Conservation (phyloP, 1,140 invertebrate species). For the Drosophila mauritiana region DNA sequence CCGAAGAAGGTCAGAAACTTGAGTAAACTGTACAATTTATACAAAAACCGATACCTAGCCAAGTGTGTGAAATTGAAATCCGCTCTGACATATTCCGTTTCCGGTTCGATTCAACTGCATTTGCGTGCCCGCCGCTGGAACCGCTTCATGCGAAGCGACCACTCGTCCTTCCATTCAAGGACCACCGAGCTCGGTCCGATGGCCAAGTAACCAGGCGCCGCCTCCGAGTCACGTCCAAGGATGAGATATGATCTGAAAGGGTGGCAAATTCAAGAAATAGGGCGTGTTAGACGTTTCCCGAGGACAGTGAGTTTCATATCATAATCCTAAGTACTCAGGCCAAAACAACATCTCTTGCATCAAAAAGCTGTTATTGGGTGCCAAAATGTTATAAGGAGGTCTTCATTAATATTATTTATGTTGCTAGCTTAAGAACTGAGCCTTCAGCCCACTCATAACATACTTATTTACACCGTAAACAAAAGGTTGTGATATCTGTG, state of each 20-base stretch:
- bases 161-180: slow-evolving; percentile 97
- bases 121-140: slow-evolving; percentile 91
- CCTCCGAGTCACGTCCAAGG: slow-evolving; percentile 92
- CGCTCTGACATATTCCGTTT: slow-evolving; percentile 84
- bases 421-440: too few relatives aligned
- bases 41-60: slow-evolving; percentile 84
- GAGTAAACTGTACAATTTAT: slow-evolving; percentile 85
- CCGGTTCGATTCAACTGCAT: slow-evolving; percentile 86
- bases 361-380: too few relatives aligned
- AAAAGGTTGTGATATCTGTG: too few relatives aligned
- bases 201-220: slow-evolving; percentile 89
- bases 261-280: neutral
- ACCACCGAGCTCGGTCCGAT: slow-evolving; percentile 94
- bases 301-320: too few relatives aligned
- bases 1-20: slow-evolving; percentile 84
- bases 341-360: too few relatives aligned
- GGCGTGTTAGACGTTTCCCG: too few relatives aligned
- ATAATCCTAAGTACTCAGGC: slow-evolving; percentile 84
- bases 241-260: slow-evolving; percentile 92
- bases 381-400: too few relatives aligned
- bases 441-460: too few relatives aligned
- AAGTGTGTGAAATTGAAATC: slow-evolving; percentile 85
- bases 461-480: too few relatives aligned
- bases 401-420: too few relatives aligned
- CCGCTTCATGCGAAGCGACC: slow-evolving; percentile 95